Conservation (phyloP, 2,888 invertebrate species). For the Tridacna crocea region DNA sequence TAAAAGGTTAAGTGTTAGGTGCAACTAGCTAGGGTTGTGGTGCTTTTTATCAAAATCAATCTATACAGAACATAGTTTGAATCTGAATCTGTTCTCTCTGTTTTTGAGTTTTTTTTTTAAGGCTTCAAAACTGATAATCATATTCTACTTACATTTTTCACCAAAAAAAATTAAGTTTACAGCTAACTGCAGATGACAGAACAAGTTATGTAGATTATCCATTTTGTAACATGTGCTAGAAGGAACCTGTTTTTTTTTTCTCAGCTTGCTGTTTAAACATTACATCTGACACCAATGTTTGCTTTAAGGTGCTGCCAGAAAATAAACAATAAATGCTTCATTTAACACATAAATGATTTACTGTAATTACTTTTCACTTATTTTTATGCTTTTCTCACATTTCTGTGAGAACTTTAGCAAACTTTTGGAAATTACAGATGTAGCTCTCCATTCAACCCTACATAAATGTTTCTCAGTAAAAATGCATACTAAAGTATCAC, state of each 20-base stretch:
- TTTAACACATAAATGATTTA: conserved; percentile 29
- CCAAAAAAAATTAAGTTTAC: too few relatives aligned
- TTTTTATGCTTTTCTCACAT: conserved; percentile 13
- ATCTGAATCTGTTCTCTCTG: too few relatives aligned
- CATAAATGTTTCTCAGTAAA: too few relatives aligned
- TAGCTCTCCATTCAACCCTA: not conserved
- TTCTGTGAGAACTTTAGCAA: conserved; percentile 14
- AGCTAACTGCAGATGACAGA: not conserved
- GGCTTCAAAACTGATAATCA: too few relatives aligned
- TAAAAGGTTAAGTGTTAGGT: too few relatives aligned
- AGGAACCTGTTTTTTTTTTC: not conserved
- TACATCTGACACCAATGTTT: conserved; percentile 18
- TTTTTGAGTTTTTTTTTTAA: too few relatives aligned
- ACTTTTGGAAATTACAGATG: conserved; percentile 15
- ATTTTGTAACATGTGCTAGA: conserved; percentile 10
- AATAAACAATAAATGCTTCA: conserved; percentile 38
- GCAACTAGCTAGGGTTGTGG: too few relatives aligned
- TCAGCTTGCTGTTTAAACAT: not conserved
- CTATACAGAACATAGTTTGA: too few relatives aligned
- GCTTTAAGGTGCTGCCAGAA: conserved; percentile 19
- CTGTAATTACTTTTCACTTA: conserved; percentile 22
- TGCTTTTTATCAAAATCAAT: too few relatives aligned
- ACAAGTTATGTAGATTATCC: not conserved
- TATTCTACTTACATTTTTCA: too few relatives aligned
- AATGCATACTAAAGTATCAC: too few relatives aligned